These are phyloP conservation scores for Neoitamus cyanurus DNA, from an alignment of 2,888 invertebrate genomes.

Conservation along the genomic window DNA sequence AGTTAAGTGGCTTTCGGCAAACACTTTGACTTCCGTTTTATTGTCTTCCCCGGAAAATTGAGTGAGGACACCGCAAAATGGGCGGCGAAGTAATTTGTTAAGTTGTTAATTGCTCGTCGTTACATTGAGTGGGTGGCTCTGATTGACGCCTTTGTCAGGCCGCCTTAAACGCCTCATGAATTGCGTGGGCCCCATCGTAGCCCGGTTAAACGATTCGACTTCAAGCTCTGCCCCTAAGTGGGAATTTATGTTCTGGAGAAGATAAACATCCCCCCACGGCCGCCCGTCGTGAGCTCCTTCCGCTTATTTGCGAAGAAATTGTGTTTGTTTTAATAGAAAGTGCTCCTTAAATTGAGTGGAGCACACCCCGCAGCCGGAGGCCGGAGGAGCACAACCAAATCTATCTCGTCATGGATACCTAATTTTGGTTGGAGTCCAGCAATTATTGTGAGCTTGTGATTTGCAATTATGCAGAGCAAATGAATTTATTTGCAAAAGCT, in stretches of 20 bases:
- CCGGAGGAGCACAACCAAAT: background rate
- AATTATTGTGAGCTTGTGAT: background rate
- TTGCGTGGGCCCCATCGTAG: background rate
- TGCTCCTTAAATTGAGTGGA: constrained; percentile 1
- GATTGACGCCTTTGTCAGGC: constrained; percentile 39
- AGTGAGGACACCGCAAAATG: constrained; percentile 41
- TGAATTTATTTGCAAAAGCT: background rate
- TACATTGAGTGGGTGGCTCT: constrained; percentile 36
- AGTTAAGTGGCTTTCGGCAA: constrained; percentile 43
- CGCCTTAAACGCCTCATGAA: background rate
- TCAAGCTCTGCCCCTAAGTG: background rate
- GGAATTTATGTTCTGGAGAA: background rate
- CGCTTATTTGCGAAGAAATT: background rate
- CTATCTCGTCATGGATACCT: background rate
- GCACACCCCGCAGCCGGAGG: background rate
- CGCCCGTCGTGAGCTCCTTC: background rate
- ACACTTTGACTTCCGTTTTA: constrained; percentile 42
- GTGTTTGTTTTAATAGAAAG: background rate
- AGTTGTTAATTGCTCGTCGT: constrained; percentile 41
- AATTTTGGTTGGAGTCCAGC: background rate
- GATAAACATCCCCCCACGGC: background rate
- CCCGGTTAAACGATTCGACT: background rate
- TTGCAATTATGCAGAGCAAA: background rate
- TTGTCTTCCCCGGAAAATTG: constrained; percentile 43
- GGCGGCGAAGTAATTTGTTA: constrained; percentile 42